phyloP scores from a whole-genome alignment of 2,113 vertebrate genomes.

The Thomomys bottae region DNA sequence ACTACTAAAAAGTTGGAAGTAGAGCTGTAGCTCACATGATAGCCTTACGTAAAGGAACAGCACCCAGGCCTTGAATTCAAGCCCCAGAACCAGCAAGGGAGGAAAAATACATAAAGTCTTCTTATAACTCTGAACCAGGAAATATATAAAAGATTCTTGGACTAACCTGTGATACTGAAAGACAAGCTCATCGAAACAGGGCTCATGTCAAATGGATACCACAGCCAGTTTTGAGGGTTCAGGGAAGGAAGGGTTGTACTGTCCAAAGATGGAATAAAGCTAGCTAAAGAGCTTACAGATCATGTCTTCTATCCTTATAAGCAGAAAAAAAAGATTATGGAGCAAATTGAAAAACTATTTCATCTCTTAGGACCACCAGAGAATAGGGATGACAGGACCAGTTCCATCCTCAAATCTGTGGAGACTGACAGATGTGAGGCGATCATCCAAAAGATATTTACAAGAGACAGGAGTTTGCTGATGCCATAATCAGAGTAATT shows the following conservation, averaged over 20 bases:
- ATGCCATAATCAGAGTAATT: no score
- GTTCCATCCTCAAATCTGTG: no score
- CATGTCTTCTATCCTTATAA: not conserved
- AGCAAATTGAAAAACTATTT: not conserved
- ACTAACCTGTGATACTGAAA: conserved; percentile 17
- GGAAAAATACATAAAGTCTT: no score
- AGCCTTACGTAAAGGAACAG: no score
- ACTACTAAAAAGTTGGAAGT: no score
- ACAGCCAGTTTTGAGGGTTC: not conserved
- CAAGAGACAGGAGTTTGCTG: no score
- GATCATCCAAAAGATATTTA: no score
- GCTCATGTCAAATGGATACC: conserved; percentile 18
- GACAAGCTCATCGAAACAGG: not conserved
- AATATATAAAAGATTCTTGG: not conserved
- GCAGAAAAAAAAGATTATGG: not conserved
- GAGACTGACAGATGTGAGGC: no score
- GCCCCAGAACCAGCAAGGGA: no score
- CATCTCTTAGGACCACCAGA: not conserved
- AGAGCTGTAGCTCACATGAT: no score
- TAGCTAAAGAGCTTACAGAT: not conserved
- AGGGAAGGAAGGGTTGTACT: not conserved
- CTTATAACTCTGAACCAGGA: not conserved
- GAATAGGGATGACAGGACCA: no score
- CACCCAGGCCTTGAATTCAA: no score
- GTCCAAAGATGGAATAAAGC: not conserved